Percentiles rank a stretch among this genome's conserved stretches.
Conservation (phyloP, 2,797 vertebrate genomes). For the Lateolabrax maculatus region DNA sequence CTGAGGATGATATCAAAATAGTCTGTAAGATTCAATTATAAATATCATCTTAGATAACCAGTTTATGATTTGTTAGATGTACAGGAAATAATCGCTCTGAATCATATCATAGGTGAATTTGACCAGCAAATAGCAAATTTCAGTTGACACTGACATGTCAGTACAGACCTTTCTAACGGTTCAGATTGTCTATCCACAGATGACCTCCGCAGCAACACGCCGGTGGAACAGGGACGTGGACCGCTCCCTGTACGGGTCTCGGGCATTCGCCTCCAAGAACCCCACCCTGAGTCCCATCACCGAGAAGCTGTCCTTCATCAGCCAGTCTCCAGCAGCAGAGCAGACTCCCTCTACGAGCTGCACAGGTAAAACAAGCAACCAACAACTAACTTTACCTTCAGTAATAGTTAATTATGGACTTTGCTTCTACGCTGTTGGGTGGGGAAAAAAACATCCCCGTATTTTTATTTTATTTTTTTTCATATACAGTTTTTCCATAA, state of each 20-base stretch:
- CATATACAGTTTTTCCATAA: neutral
- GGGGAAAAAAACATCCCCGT: no score
- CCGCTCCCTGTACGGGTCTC: slow-evolving; percentile 82
- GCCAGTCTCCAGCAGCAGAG: slow-evolving; percentile 35
- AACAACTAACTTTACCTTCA: neutral
- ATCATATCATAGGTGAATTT: neutral
- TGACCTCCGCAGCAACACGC: slow-evolving; percentile 5
- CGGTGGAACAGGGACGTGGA: slow-evolving; percentile 83
- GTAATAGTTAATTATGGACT: neutral
- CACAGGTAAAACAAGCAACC: slow-evolving; percentile 42
- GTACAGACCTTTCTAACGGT: neutral
- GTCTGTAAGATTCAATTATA: no score
- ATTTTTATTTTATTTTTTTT: neutral
- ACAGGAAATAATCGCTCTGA: neutral
- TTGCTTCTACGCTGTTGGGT: neutral
- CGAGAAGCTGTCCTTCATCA: slow-evolving; percentile 63
- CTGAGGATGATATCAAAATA: no score
- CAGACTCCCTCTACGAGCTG: neutral
- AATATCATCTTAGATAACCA: no score
- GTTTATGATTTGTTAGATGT: no score
- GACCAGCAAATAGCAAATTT: neutral
- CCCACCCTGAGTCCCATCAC: slow-evolving; percentile 84
- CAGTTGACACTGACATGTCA: neutral
- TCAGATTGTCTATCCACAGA: slow-evolving; percentile 32
- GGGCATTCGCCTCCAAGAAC: slow-evolving; percentile 84